These are phyloP conservation scores for Carcinoscorpius rotundicauda DNA, from an alignment of 1,140 invertebrate species.

Conservation along the genomic window DNA sequence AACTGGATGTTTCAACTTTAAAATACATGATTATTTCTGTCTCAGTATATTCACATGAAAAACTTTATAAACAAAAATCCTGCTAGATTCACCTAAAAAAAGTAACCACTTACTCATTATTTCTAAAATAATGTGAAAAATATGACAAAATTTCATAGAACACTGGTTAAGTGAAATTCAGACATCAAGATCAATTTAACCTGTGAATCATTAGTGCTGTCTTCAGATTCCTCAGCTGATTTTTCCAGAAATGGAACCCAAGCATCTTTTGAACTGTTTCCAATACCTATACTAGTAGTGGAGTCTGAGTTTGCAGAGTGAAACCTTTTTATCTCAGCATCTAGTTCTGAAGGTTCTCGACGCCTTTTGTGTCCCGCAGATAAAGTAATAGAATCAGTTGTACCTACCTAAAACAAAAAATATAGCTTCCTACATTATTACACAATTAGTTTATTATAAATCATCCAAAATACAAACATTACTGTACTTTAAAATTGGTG, in stretches of 20 bases:
- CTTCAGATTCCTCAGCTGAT: conserved; percentile 4
- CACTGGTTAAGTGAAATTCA: too few relatives aligned
- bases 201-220: conserved; percentile 5
- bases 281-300: background rate
- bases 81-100: too few relatives aligned
- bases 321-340: conserved; percentile 1
- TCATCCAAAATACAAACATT: too few relatives aligned
- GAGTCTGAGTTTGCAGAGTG: background rate
- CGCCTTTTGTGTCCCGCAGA: background rate
- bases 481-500: too few relatives aligned
- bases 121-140: too few relatives aligned
- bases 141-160: too few relatives aligned
- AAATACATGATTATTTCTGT: too few relatives aligned
- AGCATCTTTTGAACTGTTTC: background rate
- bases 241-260: background rate
- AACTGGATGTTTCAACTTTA: too few relatives aligned
- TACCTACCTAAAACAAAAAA: background rate
- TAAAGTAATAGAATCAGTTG: background rate
- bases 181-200: background rate
- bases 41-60: too few relatives aligned
- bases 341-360: background rate
- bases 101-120: too few relatives aligned
- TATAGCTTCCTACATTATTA: background rate
- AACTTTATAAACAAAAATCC: too few relatives aligned
- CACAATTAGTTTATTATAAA: too few relatives aligned